A percentile compares a stretch with the other conserved stretches of the same genome.
These are phyloP conservation scores for Pangasius larnaudii DNA, from an alignment of 2,797 vertebrate genomes.

Conservation along the genomic window DNA sequence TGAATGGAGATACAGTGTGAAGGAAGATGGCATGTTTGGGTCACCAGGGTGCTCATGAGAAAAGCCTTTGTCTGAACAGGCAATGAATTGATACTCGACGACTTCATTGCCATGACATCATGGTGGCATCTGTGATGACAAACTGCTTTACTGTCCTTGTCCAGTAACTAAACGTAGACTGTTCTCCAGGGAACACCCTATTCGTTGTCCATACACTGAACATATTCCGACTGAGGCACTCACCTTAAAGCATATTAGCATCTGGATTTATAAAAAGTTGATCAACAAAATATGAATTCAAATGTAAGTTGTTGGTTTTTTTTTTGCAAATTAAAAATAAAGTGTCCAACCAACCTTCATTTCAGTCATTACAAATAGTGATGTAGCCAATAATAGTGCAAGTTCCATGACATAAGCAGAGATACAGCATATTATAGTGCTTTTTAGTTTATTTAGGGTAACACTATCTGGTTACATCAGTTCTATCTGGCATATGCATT, in stretches of 20 bases:
- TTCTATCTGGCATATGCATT: background rate
- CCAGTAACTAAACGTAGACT: constrained; percentile 5
- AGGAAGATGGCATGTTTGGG: constrained; percentile 26
- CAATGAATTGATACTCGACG: constrained; percentile 27
- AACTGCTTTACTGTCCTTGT: constrained; percentile 24
- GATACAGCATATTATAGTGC: background rate
- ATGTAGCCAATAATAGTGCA: background rate
- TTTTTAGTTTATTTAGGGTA: background rate
- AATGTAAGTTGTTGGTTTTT: no score
- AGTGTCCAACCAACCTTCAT: background rate
- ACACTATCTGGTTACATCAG: background rate
- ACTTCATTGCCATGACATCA: constrained; percentile 50
- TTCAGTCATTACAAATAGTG: background rate
- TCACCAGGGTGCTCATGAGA: constrained; percentile 30
- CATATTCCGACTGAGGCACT: background rate
- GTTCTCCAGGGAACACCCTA: constrained; percentile 13
- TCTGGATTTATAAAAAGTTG: background rate
- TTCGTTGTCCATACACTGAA: background rate
- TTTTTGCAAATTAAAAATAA: background rate
- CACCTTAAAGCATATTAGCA: background rate
- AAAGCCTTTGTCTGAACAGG: constrained; percentile 39
- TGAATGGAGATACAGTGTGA: constrained; percentile 46
- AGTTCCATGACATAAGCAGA: no score
- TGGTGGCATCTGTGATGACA: constrained; percentile 41
- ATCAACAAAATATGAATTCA: background rate